phyloP scores from a whole-genome alignment of 2,888 invertebrate genomes.

The Dolichomitus sp. region DNA sequence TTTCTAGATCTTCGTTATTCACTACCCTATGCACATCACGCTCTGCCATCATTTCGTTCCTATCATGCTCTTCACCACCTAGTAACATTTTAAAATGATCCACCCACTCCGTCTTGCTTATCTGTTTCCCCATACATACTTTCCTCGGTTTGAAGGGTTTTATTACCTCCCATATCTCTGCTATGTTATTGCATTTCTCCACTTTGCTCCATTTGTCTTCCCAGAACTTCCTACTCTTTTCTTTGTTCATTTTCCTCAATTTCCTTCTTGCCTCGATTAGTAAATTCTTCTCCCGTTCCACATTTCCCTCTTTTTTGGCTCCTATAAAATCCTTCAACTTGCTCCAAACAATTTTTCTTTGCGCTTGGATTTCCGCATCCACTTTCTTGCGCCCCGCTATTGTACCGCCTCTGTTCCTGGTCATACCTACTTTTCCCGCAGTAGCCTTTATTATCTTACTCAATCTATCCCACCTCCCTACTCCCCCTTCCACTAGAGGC shows the following conservation, averaged over 20 bases:
- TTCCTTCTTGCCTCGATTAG: neutral
- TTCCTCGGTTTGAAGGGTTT: slow-evolving; percentile 12
- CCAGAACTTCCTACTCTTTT: neutral
- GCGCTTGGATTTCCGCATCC: no score
- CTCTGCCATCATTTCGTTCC: neutral
- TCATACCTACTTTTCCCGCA: no score
- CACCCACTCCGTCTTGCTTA: slow-evolving; percentile 6
- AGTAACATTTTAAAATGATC: neutral
- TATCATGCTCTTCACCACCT: neutral
- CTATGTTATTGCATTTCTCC: slow-evolving; percentile 15
- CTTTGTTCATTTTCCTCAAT: neutral
- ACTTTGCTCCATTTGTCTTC: neutral
- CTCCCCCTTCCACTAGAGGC: no score
- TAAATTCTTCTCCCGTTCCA: neutral
- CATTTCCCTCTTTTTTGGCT: no score
- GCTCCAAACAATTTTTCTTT: no score
- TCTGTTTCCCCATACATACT: slow-evolving; percentile 6
- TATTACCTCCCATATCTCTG: slow-evolving; percentile 7
- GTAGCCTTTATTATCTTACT: no score
- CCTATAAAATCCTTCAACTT: no score
- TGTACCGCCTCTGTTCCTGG: no score
- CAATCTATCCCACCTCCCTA: no score
- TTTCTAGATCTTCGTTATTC: neutral
- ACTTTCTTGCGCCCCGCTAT: no score
- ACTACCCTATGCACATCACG: neutral